phyloP scores from a whole-genome alignment of 2,797 vertebrate genomes.

The Nannoperca australis region DNA sequence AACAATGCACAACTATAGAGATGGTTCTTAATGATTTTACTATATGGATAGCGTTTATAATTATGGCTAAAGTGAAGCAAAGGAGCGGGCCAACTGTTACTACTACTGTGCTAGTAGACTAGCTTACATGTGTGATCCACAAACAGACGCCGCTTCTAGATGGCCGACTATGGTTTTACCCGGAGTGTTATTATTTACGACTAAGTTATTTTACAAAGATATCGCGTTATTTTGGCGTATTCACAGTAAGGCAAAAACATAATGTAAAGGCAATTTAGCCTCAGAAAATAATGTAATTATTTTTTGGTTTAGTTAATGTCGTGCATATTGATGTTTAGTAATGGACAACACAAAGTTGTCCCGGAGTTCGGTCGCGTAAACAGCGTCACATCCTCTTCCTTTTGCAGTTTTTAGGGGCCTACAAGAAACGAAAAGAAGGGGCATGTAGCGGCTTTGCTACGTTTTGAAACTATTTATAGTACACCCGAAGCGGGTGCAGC shows the following conservation, averaged over 20 bases:
- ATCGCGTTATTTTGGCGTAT: accelerated
- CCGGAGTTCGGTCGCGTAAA: slow-evolving; percentile 54
- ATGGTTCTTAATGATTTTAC: accelerated
- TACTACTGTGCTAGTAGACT: slow-evolving; percentile 37
- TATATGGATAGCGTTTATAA: background rate
- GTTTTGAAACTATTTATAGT: background rate
- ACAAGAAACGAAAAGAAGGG: slow-evolving; percentile 78
- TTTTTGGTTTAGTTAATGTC: no score
- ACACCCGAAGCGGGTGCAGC: background rate
- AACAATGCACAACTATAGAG: background rate
- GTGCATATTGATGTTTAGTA: background rate
- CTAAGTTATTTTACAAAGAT: background rate
- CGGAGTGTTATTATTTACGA: slow-evolving; percentile 44
- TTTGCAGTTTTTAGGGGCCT: slow-evolving; percentile 76
- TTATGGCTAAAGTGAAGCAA: background rate
- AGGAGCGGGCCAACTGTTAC: background rate
- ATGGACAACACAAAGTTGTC: slow-evolving; percentile 43
- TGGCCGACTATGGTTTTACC: slow-evolving; percentile 55
- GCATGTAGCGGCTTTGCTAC: slow-evolving; percentile 52
- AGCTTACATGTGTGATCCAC: slow-evolving; percentile 69
- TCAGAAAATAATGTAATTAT: no score
- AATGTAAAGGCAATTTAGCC: accelerated
- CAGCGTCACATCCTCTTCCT: slow-evolving; percentile 84
- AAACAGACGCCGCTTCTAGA: slow-evolving; percentile 42
- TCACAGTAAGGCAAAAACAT: accelerated